Base-by-base conservation (phyloP, 2,888 invertebrate genomes). In the Lasioglossum leucozonium region DNA sequence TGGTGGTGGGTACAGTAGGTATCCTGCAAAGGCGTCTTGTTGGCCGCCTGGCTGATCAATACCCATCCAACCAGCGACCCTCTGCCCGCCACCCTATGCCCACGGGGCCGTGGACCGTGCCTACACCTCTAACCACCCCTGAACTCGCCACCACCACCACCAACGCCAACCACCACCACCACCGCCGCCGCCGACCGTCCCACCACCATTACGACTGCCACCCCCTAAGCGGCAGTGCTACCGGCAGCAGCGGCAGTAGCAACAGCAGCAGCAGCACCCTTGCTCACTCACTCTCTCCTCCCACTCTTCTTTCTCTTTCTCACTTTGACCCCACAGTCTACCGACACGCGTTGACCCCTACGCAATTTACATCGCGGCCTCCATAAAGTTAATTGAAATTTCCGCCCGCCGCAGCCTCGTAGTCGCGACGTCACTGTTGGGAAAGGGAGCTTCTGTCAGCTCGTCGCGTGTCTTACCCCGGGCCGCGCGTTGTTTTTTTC, bases 1-100 rank as follows among this genome's bases (percentile, higher is more conserved):
- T 82, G 55, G 84, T 82, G 55, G 67, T 89, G 89, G 92, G 91
- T 93, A 92, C 87, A 90, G 92, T 92, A 91, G 92, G 90, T 93
- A 92, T 93, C 92, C 92, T 91, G 91, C 89, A 90, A 92, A 91
- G 89, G 91, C 93, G 91, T 93, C 93, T 91, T 92, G 93, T 91
- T 92, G 91, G 92, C 89, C 90, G 90, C 91, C 87, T 87, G 87
- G 90, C 92, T 93, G 93, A 93, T 93, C 93, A 93, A 93, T 93
- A 93, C 93, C 91, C 90, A 91, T 92, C 93, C 91, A 88, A 90
- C 85, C 84, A 86, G 87, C 87, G 89, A 87, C 88, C 87, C 87
- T 88, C 89, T 86, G 87, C 87, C 90, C 88, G 89, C 91, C 51
- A 83, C 86, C 85, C 92, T 88, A 89, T 88, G 87, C 90, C 87